A percentile compares a stretch with the other conserved stretches of the same genome.
Conservation (phyloP, 2,888 invertebrate genomes). For the Cosmia pyralina region DNA sequence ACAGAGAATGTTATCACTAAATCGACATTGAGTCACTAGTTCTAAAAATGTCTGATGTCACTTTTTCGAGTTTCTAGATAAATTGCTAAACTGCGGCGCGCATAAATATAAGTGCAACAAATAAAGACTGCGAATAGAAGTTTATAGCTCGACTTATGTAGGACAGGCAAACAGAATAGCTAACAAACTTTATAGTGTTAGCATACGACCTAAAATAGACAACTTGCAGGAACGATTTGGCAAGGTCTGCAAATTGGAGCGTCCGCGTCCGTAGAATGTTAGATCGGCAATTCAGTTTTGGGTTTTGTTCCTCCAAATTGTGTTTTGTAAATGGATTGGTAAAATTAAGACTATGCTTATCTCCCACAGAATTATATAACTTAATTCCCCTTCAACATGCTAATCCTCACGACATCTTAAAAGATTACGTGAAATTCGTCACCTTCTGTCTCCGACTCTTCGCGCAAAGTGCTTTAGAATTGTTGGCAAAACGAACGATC, state of each 20-base stretch:
- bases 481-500: conserved; percentile 45
- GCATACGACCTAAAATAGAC: conserved; percentile 25
- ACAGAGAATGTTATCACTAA: conserved; percentile 11
- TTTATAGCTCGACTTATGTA: conserved; percentile 10
- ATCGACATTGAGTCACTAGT: conserved; percentile 27
- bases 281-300: not conserved
- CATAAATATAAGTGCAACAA: conserved; percentile 39
- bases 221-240: conserved; percentile 40
- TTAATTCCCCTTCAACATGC: conserved; percentile 8
- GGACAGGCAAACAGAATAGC: conserved; percentile 14
- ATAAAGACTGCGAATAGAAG: conserved; percentile 24
- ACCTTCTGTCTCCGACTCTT: conserved; percentile 8
- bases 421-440: no score
- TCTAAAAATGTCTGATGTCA: conserved; percentile 20
- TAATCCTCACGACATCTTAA: conserved; percentile 14
- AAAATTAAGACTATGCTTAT: not conserved
- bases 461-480: conserved; percentile 25
- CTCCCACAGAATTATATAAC: not conserved
- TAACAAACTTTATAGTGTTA: conserved; percentile 20
- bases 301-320: not conserved
- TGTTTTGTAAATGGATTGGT: not conserved
- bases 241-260: conserved; percentile 30
- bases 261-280: not conserved
- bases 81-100: conserved; percentile 5
- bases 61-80: conserved; percentile 19